A percentile compares a stretch with the other conserved stretches of the same genome.
Evolutionary conservation across 1,140 invertebrate species (phyloP).

Genomic region (Notospermus geniculatus): DNA sequence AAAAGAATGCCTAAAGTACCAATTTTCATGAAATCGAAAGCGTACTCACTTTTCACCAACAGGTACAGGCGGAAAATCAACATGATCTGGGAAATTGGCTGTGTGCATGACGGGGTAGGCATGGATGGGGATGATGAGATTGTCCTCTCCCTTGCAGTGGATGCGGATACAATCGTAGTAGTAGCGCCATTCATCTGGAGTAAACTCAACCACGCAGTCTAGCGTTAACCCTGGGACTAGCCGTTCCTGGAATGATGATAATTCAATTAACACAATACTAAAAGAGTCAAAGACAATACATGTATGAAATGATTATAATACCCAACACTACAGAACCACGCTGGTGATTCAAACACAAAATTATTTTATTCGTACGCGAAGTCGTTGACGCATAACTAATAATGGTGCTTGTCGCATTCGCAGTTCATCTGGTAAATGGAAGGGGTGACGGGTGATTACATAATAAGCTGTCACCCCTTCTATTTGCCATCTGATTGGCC

Average conservation of each 20-base stretch:
- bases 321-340: background rate
- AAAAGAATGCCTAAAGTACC: no score
- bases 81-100: conserved; percentile 48
- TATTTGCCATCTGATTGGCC: no score
- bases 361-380: no score
- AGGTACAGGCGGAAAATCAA: conserved; percentile 48
- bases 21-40: conserved; percentile 16
- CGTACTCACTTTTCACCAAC: conserved; percentile 48
- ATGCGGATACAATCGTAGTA: conserved; percentile 56
- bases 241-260: conserved; percentile 38
- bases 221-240: conserved; percentile 48
- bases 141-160: conserved; percentile 53
- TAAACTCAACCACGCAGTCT: conserved; percentile 51
- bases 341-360: no score
- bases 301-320: background rate
- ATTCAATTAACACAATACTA: no score
- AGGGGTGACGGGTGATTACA: no score
- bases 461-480: no score
- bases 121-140: conserved; percentile 54
- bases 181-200: conserved; percentile 54
- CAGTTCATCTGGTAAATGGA: no score
- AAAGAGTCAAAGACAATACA: background rate
- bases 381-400: no score
- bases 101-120: conserved; percentile 54
- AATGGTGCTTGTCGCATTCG: no score